Base-by-base conservation (phyloP, 35 echinoderm and acorn worm genomes). In the Holothuria glaberrima region DNA sequence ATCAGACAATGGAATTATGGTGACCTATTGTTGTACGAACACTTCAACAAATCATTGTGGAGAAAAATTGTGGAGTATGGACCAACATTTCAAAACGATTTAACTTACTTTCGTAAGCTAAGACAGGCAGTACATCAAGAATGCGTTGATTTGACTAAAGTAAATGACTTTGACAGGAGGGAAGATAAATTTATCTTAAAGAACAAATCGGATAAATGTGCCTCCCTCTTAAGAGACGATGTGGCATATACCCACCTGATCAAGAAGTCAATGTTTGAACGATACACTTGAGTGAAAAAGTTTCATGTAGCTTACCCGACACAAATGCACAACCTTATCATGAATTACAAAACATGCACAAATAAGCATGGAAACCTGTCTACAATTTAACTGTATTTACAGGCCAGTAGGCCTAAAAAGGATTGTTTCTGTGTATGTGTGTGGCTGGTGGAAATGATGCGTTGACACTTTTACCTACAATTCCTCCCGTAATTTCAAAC, bases 31-130 rank as follows among this genome's bases (percentile, higher is more conserved):
- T 65, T 95, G 12, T 95, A 95, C 45, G 2, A 92, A 46, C 85
- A 91, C 72, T 95, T 95, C 46, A 95, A 95, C 62, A 73, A 89
- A 32, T 92, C 94, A 63, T 89, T 95, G 26, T 95, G 94, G 94
- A 48, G 75, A 59, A 88, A 84, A 59, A 63, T 95, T 60, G 35
- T 48, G 31, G 58, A 83, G 22, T 95, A 95, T 89, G 94, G 87
- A 3, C 62, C 75, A n/a, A 50, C 67, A 6, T 95, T 91, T 84
- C 16, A 89, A 33, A 50, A 77, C 4, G 88, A 94, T 36, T 36
- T 90, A 28, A 26, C 19, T 4, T 20, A 26, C 34, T 91, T 91
- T 69, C 52, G 89, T 58, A 58, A 50, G 57, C 57, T 58, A 20
- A 82, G 57, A 24, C 9, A 82, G 2, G 32, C 54, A 82, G 79